phyloP scores from a whole-genome alignment of 2,797 vertebrate genomes.

The Eidolon dupreanum region DNA sequence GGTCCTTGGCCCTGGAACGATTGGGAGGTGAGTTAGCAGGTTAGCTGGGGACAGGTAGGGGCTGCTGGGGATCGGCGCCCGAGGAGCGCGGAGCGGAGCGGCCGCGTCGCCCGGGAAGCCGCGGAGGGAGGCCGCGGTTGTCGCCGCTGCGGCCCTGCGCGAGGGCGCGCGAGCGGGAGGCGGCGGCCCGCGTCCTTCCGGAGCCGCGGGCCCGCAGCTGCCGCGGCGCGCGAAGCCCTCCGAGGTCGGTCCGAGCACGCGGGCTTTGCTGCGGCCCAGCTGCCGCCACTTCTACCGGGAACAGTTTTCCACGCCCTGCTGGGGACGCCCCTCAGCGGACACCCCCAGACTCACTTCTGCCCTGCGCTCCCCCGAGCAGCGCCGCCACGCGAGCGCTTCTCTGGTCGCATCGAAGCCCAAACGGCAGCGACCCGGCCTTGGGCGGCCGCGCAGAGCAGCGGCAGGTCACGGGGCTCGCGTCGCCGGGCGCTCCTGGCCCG shows the following conservation, averaged over 20 bases:
- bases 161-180: fast-evolving
- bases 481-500: not conserved
- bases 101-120: fast-evolving
- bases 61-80: fast-evolving
- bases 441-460: conserved; percentile 81
- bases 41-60: no score
- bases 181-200: fast-evolving
- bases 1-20: fast-evolving
- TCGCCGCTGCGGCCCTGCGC: no score
- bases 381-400: conserved; percentile 79
- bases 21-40: no score
- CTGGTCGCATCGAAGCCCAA: conserved; percentile 82
- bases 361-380: conserved; percentile 71
- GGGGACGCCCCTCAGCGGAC: not conserved
- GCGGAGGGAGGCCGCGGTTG: fast-evolving
- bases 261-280: not conserved
- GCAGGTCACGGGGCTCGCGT: conserved; percentile 69
- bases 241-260: not conserved
- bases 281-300: not conserved
- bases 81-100: fast-evolving
- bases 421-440: conserved; percentile 78
- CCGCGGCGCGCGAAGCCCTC: not conserved
- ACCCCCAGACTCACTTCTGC: conserved; percentile 52
- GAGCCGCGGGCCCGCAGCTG: not conserved
- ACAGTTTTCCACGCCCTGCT: fast-evolving